A percentile compares a stretch with the other conserved stretches of the same genome.
phyloP scores from a whole-genome alignment of 2,113 vertebrate genomes.

The Laterallus jamaicensis region DNA sequence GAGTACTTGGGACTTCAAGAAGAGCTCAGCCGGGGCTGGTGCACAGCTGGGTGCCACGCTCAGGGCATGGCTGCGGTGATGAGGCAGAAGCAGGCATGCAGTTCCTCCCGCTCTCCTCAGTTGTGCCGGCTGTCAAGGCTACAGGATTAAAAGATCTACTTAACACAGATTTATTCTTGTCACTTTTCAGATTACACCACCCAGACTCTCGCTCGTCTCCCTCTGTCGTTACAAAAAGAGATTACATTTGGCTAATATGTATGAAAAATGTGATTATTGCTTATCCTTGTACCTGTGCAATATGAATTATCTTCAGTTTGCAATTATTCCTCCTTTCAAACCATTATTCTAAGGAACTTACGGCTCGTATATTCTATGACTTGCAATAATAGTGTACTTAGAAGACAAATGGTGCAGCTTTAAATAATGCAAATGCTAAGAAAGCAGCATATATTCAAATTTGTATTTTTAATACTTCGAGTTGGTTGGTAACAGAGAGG shows the following conservation, averaged over 20 bases:
- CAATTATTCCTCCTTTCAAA: constrained; percentile 52
- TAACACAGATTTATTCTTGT: constrained; percentile 46
- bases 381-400: neutral
- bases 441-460: neutral
- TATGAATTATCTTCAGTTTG: constrained; percentile 48
- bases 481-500: neutral
- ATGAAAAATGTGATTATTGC: constrained; percentile 41
- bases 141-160: constrained; percentile 55
- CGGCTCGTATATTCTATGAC: neutral
- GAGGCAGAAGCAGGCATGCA: neutral
- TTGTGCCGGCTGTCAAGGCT: neutral
- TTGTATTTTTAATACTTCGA: neutral
- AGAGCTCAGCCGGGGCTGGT: neutral
- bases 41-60: neutral
- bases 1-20: neutral
- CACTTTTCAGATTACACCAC: constrained; percentile 45
- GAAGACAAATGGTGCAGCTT: neutral
- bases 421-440: neutral
- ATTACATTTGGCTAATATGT: constrained; percentile 44
- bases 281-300: constrained; percentile 48
- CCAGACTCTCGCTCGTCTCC: neutral
- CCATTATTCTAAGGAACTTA: constrained; percentile 23
- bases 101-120: neutral
- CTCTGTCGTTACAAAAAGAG: constrained; percentile 45
- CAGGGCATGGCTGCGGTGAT: accelerated